Evolutionary conservation across 2,113 vertebrate genomes (phyloP).

Genomic region (human (Homo sapiens)): GRCh38 chr2:6188501-6189000

Average conservation of each 20-base stretch:
- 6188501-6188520: background rate
- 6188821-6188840: background rate
- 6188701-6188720: no score
- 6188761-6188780: background rate
- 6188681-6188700: background rate
- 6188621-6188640: background rate
- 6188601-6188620: no score
- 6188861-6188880: background rate
- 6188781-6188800: background rate
- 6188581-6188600: background rate
- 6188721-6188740: background rate
- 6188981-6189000: background rate
- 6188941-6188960: no score
- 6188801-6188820: background rate
- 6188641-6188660: background rate
- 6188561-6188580: background rate
- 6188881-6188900: background rate
- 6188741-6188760: no score
- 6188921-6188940: fast-evolving
- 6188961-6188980: no score
- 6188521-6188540: no score
- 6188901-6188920: background rate
- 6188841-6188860: no score
- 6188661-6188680: background rate
- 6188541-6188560: background rate